phyloP scores from a whole-genome alignment of 2,797 vertebrate species.

The Geotrypetes seraphini region DNA sequence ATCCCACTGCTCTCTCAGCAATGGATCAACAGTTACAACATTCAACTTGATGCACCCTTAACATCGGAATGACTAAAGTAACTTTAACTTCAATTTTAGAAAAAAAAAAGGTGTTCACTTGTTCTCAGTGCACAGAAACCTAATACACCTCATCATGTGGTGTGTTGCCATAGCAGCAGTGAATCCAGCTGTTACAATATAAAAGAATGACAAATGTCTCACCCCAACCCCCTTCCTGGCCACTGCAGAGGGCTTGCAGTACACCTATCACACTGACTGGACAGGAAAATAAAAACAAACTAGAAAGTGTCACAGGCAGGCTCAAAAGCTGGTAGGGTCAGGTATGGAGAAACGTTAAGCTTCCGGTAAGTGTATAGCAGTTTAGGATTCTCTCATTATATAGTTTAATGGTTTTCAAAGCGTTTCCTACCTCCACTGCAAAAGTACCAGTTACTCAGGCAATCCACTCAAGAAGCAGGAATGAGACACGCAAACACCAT shows the following conservation, averaged over 20 bases:
- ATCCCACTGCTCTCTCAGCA: slow-evolving; percentile 13
- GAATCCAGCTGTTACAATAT: slow-evolving; percentile 75
- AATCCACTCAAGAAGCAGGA: too few species aligned
- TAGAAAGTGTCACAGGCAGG: too few species aligned
- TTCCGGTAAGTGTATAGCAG: too few species aligned
- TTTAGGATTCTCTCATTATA: too few species aligned
- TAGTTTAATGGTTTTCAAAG: too few species aligned
- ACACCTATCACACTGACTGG: slow-evolving; percentile 26
- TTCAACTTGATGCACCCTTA: slow-evolving; percentile 36
- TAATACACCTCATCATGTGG: slow-evolving; percentile 96
- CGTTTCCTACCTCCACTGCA: too few species aligned
- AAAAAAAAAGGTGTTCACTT: slow-evolving; percentile 56
- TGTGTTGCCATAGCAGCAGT: slow-evolving; percentile 86
- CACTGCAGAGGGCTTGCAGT: slow-evolving; percentile 17
- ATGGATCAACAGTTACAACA: slow-evolving; percentile 23
- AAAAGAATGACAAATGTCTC: slow-evolving; percentile 71
- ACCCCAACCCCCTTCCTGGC: slow-evolving; percentile 35
- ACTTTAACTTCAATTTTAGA: slow-evolving; percentile 47
- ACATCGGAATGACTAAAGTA: slow-evolving; percentile 37
- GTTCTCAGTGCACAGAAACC: slow-evolving; percentile 77
- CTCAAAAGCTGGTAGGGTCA: too few species aligned
- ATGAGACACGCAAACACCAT: too few species aligned
- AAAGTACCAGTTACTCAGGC: too few species aligned
- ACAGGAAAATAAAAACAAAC: too few species aligned
- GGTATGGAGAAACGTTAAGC: too few species aligned